phyloP scores from a whole-genome alignment of 2,888 invertebrate genomes.

The Drosophila fulvimacula region DNA sequence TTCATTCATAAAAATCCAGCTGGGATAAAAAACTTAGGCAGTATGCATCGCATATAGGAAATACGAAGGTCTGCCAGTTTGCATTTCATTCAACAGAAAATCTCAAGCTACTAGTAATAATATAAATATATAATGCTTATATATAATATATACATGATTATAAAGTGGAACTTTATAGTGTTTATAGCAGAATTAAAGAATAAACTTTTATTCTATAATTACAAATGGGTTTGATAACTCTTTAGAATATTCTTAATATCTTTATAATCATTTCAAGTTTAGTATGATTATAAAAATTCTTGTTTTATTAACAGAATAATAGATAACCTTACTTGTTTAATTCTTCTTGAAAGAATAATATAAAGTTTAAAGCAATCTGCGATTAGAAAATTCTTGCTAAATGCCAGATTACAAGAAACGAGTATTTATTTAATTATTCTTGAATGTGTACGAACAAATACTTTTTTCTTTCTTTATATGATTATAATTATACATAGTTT shows the following conservation, averaged over 20 bases:
- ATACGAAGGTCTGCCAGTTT: not conserved
- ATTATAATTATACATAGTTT: not conserved
- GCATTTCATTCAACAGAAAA: not conserved
- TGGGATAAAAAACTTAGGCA: not conserved
- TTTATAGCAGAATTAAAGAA: not conserved
- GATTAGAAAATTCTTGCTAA: constrained; percentile 17
- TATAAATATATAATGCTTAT: not conserved
- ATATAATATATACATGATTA: not conserved
- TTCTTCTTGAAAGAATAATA: not conserved
- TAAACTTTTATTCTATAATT: not conserved
- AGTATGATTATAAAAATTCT: not conserved
- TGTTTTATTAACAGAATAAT: not conserved
- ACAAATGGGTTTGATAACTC: not conserved
- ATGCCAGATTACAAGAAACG: not conserved
- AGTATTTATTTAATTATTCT: not conserved
- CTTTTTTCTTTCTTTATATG: not conserved
- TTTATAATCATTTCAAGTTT: not conserved
- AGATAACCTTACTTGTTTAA: not conserved
- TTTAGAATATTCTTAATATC: not conserved
- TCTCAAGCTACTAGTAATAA: not conserved
- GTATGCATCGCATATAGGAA: not conserved
- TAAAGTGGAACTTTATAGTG: not conserved
- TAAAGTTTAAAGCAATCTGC: not conserved
- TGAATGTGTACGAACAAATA: not conserved
- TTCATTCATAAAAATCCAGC: constrained; percentile 25